phyloP scores from a whole-genome alignment of 1,140 invertebrate species.

The Ceratosolen fusciceps region DNA sequence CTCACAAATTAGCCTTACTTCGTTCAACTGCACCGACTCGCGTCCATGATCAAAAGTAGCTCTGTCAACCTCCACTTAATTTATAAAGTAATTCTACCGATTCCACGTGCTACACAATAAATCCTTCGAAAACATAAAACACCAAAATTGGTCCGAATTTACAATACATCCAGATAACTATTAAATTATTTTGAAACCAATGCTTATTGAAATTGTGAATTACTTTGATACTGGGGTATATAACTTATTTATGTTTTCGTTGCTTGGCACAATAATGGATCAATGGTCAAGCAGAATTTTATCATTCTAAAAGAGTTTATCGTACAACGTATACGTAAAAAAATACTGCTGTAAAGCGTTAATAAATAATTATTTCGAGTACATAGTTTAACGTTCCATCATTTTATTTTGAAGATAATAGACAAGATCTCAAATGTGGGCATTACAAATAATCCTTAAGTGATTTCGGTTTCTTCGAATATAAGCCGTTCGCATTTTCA shows the following conservation, averaged over 20 bases:
- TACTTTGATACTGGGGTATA: background rate
- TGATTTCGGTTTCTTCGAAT: too few species aligned
- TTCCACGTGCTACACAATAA: background rate
- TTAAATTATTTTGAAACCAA: background rate
- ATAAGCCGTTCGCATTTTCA: too few species aligned
- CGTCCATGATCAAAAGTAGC: background rate
- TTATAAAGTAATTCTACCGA: conserved; percentile 17
- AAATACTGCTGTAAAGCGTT: too few species aligned
- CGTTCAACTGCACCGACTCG: background rate
- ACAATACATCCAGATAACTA: too few species aligned
- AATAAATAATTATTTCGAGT: too few species aligned
- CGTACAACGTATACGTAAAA: too few species aligned
- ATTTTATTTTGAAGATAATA: too few species aligned
- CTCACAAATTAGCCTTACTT: conserved; percentile 35
- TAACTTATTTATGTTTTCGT: background rate
- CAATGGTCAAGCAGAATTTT: too few species aligned
- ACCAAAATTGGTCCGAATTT: background rate
- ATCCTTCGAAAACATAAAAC: background rate
- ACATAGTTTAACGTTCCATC: too few species aligned
- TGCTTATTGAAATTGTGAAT: background rate
- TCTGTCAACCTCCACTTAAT: background rate
- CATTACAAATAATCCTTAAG: too few species aligned
- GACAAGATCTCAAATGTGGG: too few species aligned
- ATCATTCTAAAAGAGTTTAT: too few species aligned
- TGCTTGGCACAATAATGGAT: background rate